Conservation (phyloP, 2,113 vertebrate species). For the Tragelaphus buxtoni region DNA sequence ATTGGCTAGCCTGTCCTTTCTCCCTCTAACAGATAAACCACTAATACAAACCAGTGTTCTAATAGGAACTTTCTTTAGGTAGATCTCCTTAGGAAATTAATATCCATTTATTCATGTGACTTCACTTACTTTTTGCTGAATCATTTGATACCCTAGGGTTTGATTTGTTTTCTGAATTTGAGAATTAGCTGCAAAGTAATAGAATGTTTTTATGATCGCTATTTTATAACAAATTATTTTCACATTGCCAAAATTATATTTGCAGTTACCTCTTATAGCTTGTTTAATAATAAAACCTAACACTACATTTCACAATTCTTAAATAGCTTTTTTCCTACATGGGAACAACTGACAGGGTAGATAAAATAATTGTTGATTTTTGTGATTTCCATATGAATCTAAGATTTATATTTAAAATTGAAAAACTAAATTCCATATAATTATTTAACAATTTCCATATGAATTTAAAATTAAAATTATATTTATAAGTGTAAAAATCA, state of each 20-base stretch:
- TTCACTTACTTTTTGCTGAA: not conserved
- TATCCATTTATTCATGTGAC: not conserved
- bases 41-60: not conserved
- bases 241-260: not conserved
- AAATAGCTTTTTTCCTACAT: not conserved
- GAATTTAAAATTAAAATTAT: not conserved
- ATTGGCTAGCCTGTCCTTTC: not conserved
- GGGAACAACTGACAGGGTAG: not conserved
- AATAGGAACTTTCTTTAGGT: not conserved
- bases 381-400: not conserved
- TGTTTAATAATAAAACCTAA: not conserved
- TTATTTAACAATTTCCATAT: not conserved
- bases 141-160: not conserved
- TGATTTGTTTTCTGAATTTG: not conserved
- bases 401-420: not conserved
- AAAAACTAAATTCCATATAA: not conserved
- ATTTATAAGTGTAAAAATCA: conserved; percentile 15
- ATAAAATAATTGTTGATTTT: not conserved
- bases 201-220: not conserved
- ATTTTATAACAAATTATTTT: conserved; percentile 15
- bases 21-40: not conserved
- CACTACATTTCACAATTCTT: not conserved
- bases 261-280: not conserved
- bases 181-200: not conserved
- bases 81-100: not conserved